Percentiles rank a stretch among this genome's conserved stretches.
Evolutionary conservation across 2,888 invertebrate species (phyloP).

Genomic region (Sminthurides aquaticus): DNA sequence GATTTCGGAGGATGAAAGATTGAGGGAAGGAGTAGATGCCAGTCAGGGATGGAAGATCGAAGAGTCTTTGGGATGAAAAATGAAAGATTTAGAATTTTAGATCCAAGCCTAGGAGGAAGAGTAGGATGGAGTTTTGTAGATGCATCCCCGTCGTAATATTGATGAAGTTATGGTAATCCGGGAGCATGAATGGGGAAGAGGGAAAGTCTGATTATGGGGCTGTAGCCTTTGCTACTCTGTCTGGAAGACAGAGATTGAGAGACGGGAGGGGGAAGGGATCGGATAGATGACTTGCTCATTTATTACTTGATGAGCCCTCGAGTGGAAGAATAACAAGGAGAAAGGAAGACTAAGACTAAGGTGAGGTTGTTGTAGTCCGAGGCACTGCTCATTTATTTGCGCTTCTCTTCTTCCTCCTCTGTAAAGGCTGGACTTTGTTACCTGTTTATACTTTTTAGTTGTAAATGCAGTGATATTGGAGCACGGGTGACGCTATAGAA

Average conservation of each 20-base stretch:
- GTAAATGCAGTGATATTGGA: no score
- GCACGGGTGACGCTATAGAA: no score
- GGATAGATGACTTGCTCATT: neutral
- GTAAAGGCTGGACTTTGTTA: no score
- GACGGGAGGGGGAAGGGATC: neutral
- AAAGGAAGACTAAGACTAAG: no score
- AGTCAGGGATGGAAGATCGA: slow-evolving; percentile 6
- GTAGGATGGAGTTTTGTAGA: neutral
- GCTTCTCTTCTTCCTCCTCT: no score
- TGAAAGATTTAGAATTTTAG: slow-evolving; percentile 15
- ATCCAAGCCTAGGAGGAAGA: slow-evolving; percentile 11
- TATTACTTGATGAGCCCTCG: no score
- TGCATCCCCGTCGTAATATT: slow-evolving; percentile 32
- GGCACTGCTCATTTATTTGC: no score
- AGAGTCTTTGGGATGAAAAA: neutral
- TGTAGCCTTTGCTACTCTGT: neutral
- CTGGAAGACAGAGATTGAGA: neutral
- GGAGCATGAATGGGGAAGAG: neutral
- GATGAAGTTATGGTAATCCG: slow-evolving; percentile 41
- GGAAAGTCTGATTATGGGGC: neutral
- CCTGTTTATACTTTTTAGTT: no score
- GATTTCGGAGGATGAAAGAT: slow-evolving; percentile 16
- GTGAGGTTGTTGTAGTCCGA: no score
- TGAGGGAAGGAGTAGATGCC: neutral
- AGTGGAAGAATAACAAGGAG: no score